Conservation (phyloP, 2,113 vertebrate genomes). For the Spea multiplicata region DNA sequence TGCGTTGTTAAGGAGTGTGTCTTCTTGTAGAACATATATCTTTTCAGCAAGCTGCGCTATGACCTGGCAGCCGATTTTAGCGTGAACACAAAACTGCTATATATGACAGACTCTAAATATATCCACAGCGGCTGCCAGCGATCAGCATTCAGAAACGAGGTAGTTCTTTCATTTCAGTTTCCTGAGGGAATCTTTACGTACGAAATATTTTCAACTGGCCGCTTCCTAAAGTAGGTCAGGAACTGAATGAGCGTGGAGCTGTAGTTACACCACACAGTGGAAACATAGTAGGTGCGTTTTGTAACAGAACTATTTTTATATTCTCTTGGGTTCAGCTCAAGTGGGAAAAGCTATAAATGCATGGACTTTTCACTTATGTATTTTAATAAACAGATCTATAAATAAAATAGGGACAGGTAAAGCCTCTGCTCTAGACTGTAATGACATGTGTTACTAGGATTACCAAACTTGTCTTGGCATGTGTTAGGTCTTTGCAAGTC, state of each 20-base stretch:
- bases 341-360: too few species aligned
- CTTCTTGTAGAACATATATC: background rate
- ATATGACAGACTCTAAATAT: constrained; percentile 45
- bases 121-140: constrained; percentile 21
- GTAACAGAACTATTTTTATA: background rate
- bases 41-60: constrained; percentile 7
- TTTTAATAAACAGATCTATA: too few species aligned
- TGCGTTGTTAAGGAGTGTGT: constrained; percentile 7
- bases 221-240: constrained; percentile 42
- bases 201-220: constrained; percentile 20
- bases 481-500: too few species aligned
- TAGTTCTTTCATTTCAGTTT: constrained; percentile 23
- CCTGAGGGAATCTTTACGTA: constrained; percentile 38
- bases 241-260: background rate
- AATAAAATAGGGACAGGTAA: too few species aligned
- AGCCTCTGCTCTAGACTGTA: too few species aligned
- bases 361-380: too few species aligned
- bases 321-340: too few species aligned
- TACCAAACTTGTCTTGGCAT: too few species aligned
- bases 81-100: constrained; percentile 27
- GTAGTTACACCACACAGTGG: constrained; percentile 14
- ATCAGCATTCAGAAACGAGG: constrained; percentile 25
- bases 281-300: background rate
- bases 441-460: too few species aligned
- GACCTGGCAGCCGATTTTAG: constrained; percentile 21